Conservation (phyloP, 2,113 vertebrate genomes). For the Sigmodon hispidus region DNA sequence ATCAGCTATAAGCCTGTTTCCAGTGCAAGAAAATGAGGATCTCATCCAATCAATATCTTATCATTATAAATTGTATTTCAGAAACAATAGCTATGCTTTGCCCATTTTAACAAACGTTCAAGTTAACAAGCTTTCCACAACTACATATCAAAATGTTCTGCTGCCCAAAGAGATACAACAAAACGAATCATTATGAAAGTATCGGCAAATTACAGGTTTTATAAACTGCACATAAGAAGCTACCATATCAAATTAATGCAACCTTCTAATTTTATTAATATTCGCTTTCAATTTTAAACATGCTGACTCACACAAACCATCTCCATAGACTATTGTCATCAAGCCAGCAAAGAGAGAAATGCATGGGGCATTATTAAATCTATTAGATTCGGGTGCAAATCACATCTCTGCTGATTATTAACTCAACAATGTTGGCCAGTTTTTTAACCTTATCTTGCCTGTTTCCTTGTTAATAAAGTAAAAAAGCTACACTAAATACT, state of each 20-base stretch:
- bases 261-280: constrained; percentile 75
- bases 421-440: neutral
- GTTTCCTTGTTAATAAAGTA: neutral
- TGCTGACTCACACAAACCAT: constrained; percentile 50
- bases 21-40: constrained; percentile 56
- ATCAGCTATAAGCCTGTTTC: constrained; percentile 43
- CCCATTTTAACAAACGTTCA: constrained; percentile 61
- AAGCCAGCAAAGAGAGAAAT: constrained; percentile 59
- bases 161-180: constrained; percentile 49
- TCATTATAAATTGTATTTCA: constrained; percentile 50
- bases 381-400: constrained; percentile 38
- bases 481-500: neutral
- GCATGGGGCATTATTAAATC: constrained; percentile 36
- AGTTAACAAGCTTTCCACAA: constrained; percentile 50
- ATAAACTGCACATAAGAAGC: constrained; percentile 52
- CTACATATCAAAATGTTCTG: constrained; percentile 15
- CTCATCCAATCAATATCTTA: constrained; percentile 29
- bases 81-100: constrained; percentile 61
- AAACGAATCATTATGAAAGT: constrained; percentile 72
- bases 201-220: constrained; percentile 66
- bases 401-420: constrained; percentile 40
- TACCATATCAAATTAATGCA: constrained; percentile 57
- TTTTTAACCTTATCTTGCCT: constrained; percentile 58
- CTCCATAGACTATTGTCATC: constrained; percentile 58
- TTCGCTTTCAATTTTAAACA: constrained; percentile 54